Percentiles rank a stretch among this genome's conserved stretches.
Conservation (phyloP, 2,888 invertebrate species). For the Dysmachus trigonus region DNA sequence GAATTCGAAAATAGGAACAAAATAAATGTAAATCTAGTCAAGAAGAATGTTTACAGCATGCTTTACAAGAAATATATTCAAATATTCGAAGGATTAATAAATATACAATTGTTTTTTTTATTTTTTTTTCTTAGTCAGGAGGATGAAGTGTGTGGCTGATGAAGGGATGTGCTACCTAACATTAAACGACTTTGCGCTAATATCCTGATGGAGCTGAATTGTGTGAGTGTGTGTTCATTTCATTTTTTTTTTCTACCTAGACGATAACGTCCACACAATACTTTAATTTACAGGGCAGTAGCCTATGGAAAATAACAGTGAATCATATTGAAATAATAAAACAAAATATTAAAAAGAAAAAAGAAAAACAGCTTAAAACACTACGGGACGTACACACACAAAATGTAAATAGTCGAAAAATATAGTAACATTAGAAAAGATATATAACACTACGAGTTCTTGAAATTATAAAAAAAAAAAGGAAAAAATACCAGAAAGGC, state of each 20-base stretch:
- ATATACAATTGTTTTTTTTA: neutral
- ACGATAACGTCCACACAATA: conserved; percentile 31
- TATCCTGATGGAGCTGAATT: conserved; percentile 21
- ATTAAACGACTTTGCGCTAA: neutral
- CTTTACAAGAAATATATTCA: neutral
- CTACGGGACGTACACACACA: conserved; percentile 3
- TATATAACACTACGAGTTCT: neutral
- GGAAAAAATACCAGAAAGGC: neutral
- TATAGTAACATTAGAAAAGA: neutral
- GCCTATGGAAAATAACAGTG: conserved; percentile 38
- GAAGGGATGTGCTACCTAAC: neutral
- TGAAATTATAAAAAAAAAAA: neutral
- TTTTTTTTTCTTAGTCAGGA: neutral
- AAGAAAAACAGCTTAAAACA: neutral
- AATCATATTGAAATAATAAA: conserved; percentile 26
- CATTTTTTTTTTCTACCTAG: neutral
- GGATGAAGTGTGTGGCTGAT: neutral
- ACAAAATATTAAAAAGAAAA: neutral
- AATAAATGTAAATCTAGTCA: neutral
- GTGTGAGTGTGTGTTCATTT: neutral
- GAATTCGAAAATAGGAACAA: neutral
- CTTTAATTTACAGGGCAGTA: conserved; percentile 36
- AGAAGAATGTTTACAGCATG: neutral
- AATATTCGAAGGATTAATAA: neutral
- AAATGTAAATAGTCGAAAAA: neutral